A percentile compares a stretch with the other conserved stretches of the same genome.
These are phyloP conservation scores for Pagrus major DNA, from an alignment of 2,113 vertebrate genomes.

Conservation along the genomic window DNA sequence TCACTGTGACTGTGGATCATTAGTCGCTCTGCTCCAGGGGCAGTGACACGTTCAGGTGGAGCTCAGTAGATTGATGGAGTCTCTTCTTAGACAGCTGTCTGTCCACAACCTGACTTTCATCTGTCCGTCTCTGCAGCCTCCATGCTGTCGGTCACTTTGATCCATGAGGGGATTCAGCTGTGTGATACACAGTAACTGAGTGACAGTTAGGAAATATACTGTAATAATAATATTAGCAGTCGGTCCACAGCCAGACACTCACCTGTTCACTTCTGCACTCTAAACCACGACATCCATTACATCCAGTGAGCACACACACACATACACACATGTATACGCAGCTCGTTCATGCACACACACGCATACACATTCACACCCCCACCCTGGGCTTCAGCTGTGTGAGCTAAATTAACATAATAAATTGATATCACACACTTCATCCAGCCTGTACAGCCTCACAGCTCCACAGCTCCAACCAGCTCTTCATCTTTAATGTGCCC, in stretches of 20 bases:
- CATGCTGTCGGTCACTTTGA: constrained; percentile 27
- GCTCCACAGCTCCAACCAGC: constrained; percentile 31
- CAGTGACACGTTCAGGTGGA: background rate
- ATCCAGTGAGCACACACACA: background rate
- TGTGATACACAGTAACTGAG: constrained; percentile 22
- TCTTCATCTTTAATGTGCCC: constrained; percentile 46
- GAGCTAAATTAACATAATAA: constrained; percentile 43
- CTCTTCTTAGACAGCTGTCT: constrained; percentile 28
- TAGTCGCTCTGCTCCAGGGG: background rate
- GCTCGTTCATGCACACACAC: background rate
- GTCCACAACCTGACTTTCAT: constrained; percentile 25
- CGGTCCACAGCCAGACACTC: constrained; percentile 22
- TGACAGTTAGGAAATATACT: constrained; percentile 29
- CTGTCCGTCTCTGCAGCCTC: constrained; percentile 14
- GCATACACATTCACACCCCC: background rate
- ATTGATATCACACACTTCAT: constrained; percentile 51
- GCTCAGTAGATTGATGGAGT: background rate
- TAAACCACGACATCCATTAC: too few relatives aligned
- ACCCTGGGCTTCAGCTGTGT: constrained; percentile 2
- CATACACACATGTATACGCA: background rate
- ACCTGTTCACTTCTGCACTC: constrained; percentile 4
- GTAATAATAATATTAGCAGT: constrained; percentile 44
- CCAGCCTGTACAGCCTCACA: constrained; percentile 31
- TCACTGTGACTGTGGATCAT: constrained; percentile 21
- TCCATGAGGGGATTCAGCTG: constrained; percentile 38